Evolutionary conservation across 2,888 invertebrate species (phyloP).

Genomic region (Eristalinus aeneus): DNA sequence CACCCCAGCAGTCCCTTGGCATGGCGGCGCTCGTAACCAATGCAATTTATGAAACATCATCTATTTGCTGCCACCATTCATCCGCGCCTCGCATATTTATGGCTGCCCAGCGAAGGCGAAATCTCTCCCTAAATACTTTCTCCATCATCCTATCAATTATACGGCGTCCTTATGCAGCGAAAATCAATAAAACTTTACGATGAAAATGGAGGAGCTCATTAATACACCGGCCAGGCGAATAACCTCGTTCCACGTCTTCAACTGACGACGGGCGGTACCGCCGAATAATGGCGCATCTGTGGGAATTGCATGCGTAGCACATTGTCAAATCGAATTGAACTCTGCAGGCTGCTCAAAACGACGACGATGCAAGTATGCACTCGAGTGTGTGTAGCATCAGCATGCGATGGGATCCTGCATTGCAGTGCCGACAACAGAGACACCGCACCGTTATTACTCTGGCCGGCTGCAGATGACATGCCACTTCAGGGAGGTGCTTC

Average conservation of each 20-base stretch:
- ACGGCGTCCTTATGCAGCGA: constrained; percentile 15
- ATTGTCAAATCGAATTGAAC: constrained; percentile 12
- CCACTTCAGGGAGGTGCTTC: background rate
- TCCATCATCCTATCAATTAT: background rate
- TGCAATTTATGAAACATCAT: background rate
- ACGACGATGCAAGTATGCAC: background rate
- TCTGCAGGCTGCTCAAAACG: background rate
- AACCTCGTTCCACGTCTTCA: too few relatives aligned
- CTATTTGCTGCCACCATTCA: background rate
- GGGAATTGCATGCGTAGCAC: constrained; percentile 10
- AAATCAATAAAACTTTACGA: constrained; percentile 40
- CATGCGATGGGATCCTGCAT: background rate
- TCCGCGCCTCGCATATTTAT: background rate
- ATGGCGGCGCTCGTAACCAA: background rate
- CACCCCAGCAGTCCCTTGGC: background rate
- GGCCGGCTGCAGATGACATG: constrained; percentile 18
- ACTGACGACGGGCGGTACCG: background rate
- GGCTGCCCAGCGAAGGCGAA: background rate
- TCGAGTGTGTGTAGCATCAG: background rate
- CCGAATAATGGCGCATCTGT: background rate
- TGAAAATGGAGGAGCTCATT: constrained; percentile 4
- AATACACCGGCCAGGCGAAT: background rate
- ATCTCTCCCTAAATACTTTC: constrained; percentile 23
- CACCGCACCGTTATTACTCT: constrained; percentile 10
- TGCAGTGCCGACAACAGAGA: background rate